Base-by-base conservation (phyloP, 1,140 invertebrate species). In the Camponotus vicinus region DNA sequence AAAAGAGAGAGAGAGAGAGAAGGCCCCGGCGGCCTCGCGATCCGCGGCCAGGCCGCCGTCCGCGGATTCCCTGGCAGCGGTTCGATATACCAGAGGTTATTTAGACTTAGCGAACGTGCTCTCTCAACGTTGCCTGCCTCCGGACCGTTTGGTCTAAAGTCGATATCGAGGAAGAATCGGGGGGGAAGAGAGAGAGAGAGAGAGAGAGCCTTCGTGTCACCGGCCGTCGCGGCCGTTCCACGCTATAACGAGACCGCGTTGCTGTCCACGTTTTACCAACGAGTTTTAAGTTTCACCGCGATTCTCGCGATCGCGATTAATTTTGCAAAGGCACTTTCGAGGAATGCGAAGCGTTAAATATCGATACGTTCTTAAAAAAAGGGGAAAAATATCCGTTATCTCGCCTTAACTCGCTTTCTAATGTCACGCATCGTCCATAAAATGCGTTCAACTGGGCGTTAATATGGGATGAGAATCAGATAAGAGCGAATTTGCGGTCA, bases 71-170 rank as follows among this genome's bases (percentile, higher is more conserved):
- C 64, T 88, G 83, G 90, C 89, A 87, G 86, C 90, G 87, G 80
- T 86, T 91, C 90, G 89, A 89, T 89, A 89, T 88, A 91, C 85
- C 86, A 82, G 85, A 82, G 85, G 89, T 87, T 85, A 87, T 82
- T 61, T 85, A 86, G 88, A 49, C 71, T 87, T 87, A 85, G 85
- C 85, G 73, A 76, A 76, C 73, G 37, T 57, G 75, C 40, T 78
- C 61, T 66, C 76, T 66, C 76, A 27, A 78, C 40, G 76, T 42
- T 67, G 76, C 61, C 61, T 66, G 59, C 76, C 76, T 66, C 61
- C 76, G 76, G 59, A 42, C 61, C 59, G 59, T 66, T 66, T 27
- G 61, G 76, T 64, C 59, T 66, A 64, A 78, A 66, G 76, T 78
- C 76, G 61, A 78, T 66, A 78, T 79, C 76, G 78, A 79, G n/a